Evolutionary conservation across 2,797 vertebrate species (phyloP).

Genomic region (Amblyraja radiata): DNA sequence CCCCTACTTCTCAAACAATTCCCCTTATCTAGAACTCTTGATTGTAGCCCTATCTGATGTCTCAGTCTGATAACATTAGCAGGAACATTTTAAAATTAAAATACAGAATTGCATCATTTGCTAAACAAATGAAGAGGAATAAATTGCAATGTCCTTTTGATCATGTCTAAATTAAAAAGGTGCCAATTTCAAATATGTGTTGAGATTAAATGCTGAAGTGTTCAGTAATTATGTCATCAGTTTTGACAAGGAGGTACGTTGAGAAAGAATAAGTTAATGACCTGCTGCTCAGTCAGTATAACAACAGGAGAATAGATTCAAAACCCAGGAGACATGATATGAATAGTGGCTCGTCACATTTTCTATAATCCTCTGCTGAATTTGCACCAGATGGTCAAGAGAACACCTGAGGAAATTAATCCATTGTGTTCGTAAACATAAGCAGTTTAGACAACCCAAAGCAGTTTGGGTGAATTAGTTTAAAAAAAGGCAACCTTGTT

Average conservation of each 20-base stretch:
- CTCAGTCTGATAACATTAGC: background rate
- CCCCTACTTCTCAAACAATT: background rate
- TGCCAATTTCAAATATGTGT: conserved; percentile 12
- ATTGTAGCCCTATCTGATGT: background rate
- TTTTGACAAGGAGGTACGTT: background rate
- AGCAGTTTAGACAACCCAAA: background rate
- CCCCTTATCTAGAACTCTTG: background rate
- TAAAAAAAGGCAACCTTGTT: background rate
- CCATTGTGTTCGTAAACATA: background rate
- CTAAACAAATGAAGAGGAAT: background rate
- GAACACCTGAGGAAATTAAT: background rate
- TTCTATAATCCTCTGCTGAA: background rate
- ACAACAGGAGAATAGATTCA: background rate
- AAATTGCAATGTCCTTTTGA: background rate
- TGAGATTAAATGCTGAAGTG: background rate
- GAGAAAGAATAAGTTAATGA: background rate
- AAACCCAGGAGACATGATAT: background rate
- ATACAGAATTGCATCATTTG: background rate
- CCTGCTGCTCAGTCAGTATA: background rate
- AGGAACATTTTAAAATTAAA: background rate
- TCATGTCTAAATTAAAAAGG: background rate
- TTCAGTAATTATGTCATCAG: background rate
- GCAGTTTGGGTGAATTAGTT: background rate
- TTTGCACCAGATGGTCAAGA: background rate
- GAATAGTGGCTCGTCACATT: background rate